These are phyloP conservation scores for Galemys pyrenaicus DNA, from an alignment of 2,113 vertebrate genomes.

Conservation along the genomic window DNA sequence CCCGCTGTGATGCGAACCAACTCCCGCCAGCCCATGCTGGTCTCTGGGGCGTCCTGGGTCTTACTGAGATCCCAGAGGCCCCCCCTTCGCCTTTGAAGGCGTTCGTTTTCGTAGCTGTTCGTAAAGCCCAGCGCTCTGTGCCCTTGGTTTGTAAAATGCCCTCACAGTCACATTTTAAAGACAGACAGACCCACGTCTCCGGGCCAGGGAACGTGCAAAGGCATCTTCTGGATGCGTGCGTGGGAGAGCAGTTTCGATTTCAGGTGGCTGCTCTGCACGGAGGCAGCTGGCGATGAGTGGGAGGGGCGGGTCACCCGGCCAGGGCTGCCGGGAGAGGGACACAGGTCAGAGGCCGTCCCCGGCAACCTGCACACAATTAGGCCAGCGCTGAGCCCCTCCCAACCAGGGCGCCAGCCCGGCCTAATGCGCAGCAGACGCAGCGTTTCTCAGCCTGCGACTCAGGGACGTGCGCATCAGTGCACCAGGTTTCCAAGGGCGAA, in stretches of 20 bases:
- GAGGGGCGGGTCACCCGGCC: neutral
- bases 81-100: too few species aligned
- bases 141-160: neutral
- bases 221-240: too few species aligned
- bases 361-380: slow-evolving; percentile 81
- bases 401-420: slow-evolving; percentile 79
- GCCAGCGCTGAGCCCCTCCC: slow-evolving; percentile 69
- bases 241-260: slow-evolving; percentile 21
- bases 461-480: slow-evolving; percentile 73
- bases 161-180: neutral
- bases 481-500: slow-evolving; percentile 68
- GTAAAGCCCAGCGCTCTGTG: neutral
- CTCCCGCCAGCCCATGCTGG: too few species aligned
- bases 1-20: too few species aligned
- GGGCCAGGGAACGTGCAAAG: too few species aligned
- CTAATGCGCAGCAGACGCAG: slow-evolving; percentile 84
- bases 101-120: too few species aligned
- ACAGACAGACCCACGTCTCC: too few species aligned
- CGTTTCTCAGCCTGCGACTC: slow-evolving; percentile 75
- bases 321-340: too few species aligned
- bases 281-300: slow-evolving; percentile 59
- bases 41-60: too few species aligned
- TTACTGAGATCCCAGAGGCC: too few species aligned
- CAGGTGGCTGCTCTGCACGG: slow-evolving; percentile 69
- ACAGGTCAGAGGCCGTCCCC: accelerated